Evolutionary conservation across 2,113 vertebrate species (phyloP).

Genomic region (Ictalurus punctatus): DNA sequence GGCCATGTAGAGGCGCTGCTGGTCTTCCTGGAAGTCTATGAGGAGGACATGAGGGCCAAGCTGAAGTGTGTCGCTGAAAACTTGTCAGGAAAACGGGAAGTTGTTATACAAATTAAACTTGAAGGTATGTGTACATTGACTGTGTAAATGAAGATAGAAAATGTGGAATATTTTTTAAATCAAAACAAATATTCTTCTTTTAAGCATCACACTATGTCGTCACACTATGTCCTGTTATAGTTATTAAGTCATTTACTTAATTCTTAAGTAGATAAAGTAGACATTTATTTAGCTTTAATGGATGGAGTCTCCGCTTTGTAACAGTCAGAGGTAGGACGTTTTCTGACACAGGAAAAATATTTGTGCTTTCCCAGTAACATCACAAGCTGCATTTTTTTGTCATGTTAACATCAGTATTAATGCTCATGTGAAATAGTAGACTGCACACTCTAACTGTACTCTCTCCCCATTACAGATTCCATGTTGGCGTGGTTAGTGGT

Average conservation of each 20-base stretch:
- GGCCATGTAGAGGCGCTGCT: conserved; percentile 80
- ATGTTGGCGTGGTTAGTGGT: conserved; percentile 69
- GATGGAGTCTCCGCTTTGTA: not conserved
- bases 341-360: not conserved
- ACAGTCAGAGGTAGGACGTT: not conserved
- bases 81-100: conserved; percentile 68
- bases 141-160: not conserved
- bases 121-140: conserved; percentile 72
- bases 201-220: not conserved
- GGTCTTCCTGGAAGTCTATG: conserved; percentile 73
- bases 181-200: not conserved
- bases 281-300: not conserved
- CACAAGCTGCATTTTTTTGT: not conserved
- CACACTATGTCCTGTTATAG: not conserved
- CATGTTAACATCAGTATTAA: not conserved
- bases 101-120: conserved; percentile 71
- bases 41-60: conserved; percentile 75
- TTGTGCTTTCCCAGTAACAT: not conserved
- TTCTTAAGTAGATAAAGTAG: not conserved
- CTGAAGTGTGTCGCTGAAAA: conserved; percentile 81
- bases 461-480: conserved; percentile 57
- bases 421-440: not conserved
- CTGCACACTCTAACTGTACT: not conserved
- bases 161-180: too few relatives aligned
- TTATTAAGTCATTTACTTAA: not conserved